Conservation (phyloP, 2,797 vertebrate genomes). For the Cheirogaleus major region DNA sequence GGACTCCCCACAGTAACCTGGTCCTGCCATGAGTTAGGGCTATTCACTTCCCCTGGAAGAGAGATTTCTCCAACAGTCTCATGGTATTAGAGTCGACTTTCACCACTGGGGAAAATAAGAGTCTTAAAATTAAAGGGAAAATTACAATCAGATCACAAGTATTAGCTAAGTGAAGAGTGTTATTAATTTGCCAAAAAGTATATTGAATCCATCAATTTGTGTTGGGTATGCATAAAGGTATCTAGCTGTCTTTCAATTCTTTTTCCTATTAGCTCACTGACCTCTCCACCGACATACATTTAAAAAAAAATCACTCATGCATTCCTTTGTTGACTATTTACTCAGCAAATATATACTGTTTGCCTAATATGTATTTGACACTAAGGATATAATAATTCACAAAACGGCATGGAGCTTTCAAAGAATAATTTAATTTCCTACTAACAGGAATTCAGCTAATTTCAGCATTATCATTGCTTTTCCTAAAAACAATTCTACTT, state of each 20-base stretch:
- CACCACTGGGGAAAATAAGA: background rate
- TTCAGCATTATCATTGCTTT: constrained; percentile 53
- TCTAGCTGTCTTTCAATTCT: background rate
- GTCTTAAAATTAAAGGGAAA: background rate
- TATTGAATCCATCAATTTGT: background rate
- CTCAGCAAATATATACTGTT: background rate
- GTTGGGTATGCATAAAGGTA: background rate
- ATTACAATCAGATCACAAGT: background rate
- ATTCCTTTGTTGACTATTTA: background rate
- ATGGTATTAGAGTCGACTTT: background rate
- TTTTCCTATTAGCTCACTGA: constrained; percentile 6
- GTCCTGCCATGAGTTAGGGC: background rate
- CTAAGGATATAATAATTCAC: background rate
- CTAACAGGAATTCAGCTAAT: constrained; percentile 18
- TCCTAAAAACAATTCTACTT: constrained; percentile 2
- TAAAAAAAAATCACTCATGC: background rate
- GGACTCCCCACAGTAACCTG: background rate
- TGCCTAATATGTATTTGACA: background rate
- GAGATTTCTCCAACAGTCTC: background rate
- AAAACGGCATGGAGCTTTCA: background rate
- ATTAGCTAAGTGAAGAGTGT: background rate
- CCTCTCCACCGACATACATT: background rate
- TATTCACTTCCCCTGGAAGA: background rate
- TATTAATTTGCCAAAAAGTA: constrained; percentile 33
- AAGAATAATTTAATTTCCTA: constrained; percentile 16